Conservation (phyloP, 2,797 vertebrate species). For the Spondyliosoma cantharus region DNA sequence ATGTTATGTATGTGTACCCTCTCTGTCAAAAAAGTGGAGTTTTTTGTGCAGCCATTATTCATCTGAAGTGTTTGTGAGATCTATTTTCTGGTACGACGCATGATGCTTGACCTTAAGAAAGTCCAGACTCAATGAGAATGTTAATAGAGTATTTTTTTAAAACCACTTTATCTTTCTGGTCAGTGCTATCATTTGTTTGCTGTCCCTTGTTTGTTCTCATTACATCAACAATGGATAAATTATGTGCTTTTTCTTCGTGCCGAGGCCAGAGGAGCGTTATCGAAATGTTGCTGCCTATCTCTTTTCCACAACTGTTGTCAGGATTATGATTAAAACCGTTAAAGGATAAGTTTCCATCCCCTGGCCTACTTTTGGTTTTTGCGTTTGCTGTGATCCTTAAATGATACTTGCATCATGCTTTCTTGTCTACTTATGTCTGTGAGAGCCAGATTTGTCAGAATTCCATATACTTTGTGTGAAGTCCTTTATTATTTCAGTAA, state of each 20-base stretch:
- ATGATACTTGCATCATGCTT: constrained; percentile 34
- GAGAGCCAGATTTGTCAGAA: constrained; percentile 53
- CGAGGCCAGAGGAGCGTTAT: constrained; percentile 19
- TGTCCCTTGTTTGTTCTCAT: constrained; percentile 36
- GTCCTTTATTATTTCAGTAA: constrained; percentile 57
- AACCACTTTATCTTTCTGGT: constrained; percentile 37
- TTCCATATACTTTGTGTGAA: constrained; percentile 46
- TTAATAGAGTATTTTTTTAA: constrained; percentile 23
- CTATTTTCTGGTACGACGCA: constrained; percentile 24
- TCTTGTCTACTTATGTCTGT: constrained; percentile 51
- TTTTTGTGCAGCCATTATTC: constrained; percentile 28
- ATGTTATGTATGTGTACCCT: constrained; percentile 6
- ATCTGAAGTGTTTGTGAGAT: constrained; percentile 32
- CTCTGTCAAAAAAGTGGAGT: constrained; percentile 14
- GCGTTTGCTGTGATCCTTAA: constrained; percentile 51
- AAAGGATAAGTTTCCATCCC: constrained; percentile 51
- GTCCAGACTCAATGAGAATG: constrained; percentile 36
- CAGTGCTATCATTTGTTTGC: constrained; percentile 49
- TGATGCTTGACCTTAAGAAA: constrained; percentile 44
- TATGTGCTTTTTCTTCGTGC: constrained; percentile 45
- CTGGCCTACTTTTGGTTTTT: constrained; percentile 46
- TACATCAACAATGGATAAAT: constrained; percentile 50
- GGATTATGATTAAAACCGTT: constrained; percentile 51
- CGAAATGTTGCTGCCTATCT: constrained; percentile 38
- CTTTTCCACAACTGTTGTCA: constrained; percentile 37